Evolutionary conservation across 2,797 vertebrate species (phyloP).

Genomic region (Darevskia mixta): DNA sequence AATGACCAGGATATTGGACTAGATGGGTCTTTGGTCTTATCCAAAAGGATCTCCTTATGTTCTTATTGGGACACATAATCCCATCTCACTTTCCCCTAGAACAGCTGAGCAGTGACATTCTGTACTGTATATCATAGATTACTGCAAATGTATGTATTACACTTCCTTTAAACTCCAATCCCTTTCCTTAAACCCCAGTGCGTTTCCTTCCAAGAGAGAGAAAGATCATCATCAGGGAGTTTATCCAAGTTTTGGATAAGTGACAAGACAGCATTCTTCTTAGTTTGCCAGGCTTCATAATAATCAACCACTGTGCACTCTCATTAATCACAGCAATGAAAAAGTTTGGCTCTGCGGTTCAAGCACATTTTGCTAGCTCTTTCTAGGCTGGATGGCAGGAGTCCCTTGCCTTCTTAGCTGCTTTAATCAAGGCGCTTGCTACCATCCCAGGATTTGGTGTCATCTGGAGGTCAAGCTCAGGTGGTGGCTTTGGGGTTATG

Average conservation of each 20-base stretch:
- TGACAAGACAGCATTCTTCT: neutral
- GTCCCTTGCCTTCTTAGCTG: neutral
- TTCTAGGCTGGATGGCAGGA: neutral
- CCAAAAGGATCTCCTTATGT: no score
- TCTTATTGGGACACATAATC: no score
- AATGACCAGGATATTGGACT: no score
- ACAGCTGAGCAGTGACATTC: no score
- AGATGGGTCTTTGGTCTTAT: no score
- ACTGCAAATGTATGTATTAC: neutral
- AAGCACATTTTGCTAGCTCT: constrained; percentile 2
- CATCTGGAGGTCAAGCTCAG: neutral
- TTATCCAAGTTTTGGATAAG: constrained; percentile 21
- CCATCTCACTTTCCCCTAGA: no score
- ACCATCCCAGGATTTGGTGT: neutral
- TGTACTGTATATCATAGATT: neutral
- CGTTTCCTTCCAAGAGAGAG: neutral
- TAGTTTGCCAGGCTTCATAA: neutral
- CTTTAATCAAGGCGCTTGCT: neutral
- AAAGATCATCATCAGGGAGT: neutral
- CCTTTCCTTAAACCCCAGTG: neutral
- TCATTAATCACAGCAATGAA: constrained; percentile 17
- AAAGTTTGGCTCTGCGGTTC: neutral
- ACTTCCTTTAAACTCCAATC: neutral
- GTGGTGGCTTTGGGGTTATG: accelerated
- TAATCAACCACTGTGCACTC: accelerated